These are phyloP conservation scores for Pyrocoelia pectoralis DNA, from an alignment of 2,888 invertebrate species.

Conservation along the genomic window DNA sequence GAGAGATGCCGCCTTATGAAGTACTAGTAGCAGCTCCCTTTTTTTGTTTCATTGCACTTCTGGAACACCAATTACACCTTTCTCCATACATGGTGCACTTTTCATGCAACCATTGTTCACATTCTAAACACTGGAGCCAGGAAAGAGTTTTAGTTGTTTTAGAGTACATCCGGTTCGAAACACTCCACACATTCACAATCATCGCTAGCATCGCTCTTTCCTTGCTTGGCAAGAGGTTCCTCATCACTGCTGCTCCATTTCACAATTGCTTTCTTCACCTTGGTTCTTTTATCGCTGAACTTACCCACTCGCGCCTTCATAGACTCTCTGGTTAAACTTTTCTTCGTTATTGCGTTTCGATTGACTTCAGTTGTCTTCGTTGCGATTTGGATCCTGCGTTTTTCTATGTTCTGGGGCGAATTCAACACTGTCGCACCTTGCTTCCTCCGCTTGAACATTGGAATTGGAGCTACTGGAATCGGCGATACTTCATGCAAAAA, in stretches of 20 bases:
- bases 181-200: not conserved
- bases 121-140: not conserved
- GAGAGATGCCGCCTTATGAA: not conserved
- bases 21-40: not conserved
- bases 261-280: not conserved
- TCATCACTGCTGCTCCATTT: not conserved
- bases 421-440: conserved; percentile 14
- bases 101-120: too few relatives aligned
- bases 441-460: not conserved
- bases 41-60: not conserved
- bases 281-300: too few relatives aligned
- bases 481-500: conserved; percentile 5
- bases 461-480: not conserved
- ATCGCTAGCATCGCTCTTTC: not conserved
- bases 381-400: not conserved
- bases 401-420: conserved; percentile 6
- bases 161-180: not conserved
- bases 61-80: not conserved
- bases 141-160: not conserved
- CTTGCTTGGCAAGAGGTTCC: not conserved
- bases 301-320: not conserved
- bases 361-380: not conserved
- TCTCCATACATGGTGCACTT: not conserved
- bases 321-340: not conserved
- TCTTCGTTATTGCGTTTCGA: not conserved